Evolutionary conservation across 1,140 invertebrate genomes (phyloP).

Genomic region (Drosophila nikananu): DNA sequence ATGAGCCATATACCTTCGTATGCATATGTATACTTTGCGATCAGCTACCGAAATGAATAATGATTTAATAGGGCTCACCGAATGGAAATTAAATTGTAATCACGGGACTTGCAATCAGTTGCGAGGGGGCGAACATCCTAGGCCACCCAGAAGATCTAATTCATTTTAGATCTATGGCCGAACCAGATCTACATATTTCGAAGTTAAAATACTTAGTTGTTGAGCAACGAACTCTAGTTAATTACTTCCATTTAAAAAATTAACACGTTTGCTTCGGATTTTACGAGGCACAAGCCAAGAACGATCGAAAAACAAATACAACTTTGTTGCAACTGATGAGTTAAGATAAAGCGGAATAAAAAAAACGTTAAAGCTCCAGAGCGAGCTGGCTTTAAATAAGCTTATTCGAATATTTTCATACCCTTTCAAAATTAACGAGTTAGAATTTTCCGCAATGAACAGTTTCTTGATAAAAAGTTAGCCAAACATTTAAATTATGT

Average conservation of each 20-base stretch:
- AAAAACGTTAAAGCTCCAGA: constrained; percentile 22
- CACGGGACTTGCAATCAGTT: constrained; percentile 53
- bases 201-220: constrained; percentile 19
- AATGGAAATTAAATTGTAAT: constrained; percentile 69
- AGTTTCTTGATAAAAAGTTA: not conserved
- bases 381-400: not conserved
- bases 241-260: constrained; percentile 27
- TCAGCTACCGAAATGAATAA: constrained; percentile 72
- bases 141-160: constrained; percentile 55
- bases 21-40: constrained; percentile 10
- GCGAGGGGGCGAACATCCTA: constrained; percentile 26
- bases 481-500: not conserved
- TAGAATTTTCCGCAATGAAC: too few species aligned
- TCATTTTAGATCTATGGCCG: not conserved
- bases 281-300: constrained; percentile 42
- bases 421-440: too few species aligned
- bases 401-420: constrained; percentile 1
- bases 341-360: constrained; percentile 33
- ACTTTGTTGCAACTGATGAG: constrained; percentile 47
- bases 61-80: constrained; percentile 49
- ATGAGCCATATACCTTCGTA: constrained; percentile 23
- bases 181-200: not conserved
- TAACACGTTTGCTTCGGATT: constrained; percentile 48
- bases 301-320: constrained; percentile 30
- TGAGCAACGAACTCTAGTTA: constrained; percentile 14